phyloP scores from a whole-genome alignment of 2,113 vertebrate species.

The Varanus komodoensis region DNA sequence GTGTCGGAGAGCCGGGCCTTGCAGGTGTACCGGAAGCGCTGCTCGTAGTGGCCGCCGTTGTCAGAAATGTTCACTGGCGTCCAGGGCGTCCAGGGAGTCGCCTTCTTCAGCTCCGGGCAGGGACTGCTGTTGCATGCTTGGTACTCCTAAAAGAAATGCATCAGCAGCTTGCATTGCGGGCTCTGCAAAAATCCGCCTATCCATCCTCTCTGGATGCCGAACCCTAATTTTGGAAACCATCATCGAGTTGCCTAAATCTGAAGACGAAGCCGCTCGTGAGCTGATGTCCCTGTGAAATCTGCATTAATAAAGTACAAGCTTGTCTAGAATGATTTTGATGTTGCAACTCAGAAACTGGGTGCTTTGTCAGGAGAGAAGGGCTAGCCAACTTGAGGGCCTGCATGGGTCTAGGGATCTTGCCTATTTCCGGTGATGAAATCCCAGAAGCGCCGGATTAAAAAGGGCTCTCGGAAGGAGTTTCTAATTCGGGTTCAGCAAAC shows the following conservation, averaged over 20 bases:
- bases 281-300: not conserved
- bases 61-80: conserved; percentile 96
- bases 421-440: no score
- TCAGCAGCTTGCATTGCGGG: conserved; percentile 28
- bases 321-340: not conserved
- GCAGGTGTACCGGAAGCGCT: conserved; percentile 96
- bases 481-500: no score
- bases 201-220: not conserved
- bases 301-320: not conserved
- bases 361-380: no score
- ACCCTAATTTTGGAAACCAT: not conserved
- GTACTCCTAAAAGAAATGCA: conserved; percentile 84
- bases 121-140: conserved; percentile 92
- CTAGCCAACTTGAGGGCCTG: no score
- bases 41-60: conserved; percentile 95
- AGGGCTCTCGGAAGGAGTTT: no score
- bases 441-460: no score
- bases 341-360: not conserved
- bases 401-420: no score
- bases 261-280: not conserved
- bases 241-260: not conserved
- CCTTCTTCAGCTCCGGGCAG: conserved; percentile 96
- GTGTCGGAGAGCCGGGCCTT: conserved; percentile 92
- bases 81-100: conserved; percentile 97
- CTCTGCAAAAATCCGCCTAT: no score